Conservation (phyloP, 2,888 invertebrate genomes). For the Aphidius colemani region DNA sequence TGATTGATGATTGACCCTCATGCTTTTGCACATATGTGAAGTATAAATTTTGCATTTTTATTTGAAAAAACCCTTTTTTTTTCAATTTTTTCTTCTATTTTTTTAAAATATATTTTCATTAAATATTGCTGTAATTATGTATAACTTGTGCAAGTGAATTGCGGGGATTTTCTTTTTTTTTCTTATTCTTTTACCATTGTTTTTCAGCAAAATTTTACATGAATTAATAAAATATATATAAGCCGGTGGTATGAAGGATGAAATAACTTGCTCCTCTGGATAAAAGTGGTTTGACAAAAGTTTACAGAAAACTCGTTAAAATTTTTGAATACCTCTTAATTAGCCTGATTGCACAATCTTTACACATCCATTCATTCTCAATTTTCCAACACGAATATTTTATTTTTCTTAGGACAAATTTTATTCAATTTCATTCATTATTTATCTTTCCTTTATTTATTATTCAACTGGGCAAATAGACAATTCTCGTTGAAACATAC, state of each 20-base stretch:
- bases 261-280: slow-evolving; percentile 1
- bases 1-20: slow-evolving; percentile 57
- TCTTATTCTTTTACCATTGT: no score
- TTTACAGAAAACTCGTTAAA: slow-evolving; percentile 31
- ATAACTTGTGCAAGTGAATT: no score
- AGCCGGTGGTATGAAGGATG: neutral
- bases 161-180: no score
- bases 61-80: neutral
- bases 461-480: neutral
- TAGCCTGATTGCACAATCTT: slow-evolving; percentile 48
- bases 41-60: neutral
- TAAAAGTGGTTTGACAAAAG: slow-evolving; percentile 8
- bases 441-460: slow-evolving; percentile 11
- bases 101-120: neutral
- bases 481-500: no score
- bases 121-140: no score
- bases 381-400: neutral
- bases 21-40: neutral
- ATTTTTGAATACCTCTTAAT: slow-evolving; percentile 42
- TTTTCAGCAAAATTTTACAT: neutral
- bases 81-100: neutral
- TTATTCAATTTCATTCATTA: neutral
- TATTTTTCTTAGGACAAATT: neutral
- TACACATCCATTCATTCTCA: slow-evolving; percentile 35
- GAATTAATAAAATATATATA: neutral